phyloP scores from a whole-genome alignment of 2,113 vertebrate genomes.

The Harpagus bidentatus region DNA sequence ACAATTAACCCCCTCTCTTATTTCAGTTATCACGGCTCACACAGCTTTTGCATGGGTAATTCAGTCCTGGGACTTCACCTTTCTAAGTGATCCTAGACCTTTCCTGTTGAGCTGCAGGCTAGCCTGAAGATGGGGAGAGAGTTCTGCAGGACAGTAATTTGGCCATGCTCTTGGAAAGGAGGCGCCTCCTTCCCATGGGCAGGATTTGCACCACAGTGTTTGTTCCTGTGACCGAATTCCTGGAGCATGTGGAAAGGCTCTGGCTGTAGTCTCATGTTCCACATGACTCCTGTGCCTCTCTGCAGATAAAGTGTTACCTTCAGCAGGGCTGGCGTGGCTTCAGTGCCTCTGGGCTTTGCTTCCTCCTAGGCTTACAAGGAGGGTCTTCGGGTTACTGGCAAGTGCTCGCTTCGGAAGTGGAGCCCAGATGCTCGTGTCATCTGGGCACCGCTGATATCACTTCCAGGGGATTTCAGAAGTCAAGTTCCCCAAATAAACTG shows the following conservation, averaged over 20 bases:
- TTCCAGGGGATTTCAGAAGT: neutral
- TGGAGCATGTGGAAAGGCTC: neutral
- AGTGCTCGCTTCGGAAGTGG: neutral
- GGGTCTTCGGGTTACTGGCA: conserved; percentile 4
- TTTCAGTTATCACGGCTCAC: neutral
- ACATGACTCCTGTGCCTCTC: neutral
- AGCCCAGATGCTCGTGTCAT: neutral
- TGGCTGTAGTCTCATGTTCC: neutral
- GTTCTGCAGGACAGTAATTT: neutral
- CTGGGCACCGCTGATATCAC: neutral
- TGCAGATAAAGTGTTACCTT: neutral
- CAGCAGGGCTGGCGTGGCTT: neutral
- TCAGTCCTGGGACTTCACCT: neutral
- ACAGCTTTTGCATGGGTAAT: neutral
- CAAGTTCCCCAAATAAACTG: neutral
- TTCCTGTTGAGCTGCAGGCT: neutral
- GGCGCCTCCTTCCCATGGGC: neutral
- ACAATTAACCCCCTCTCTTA: neutral
- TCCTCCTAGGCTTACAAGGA: conserved; percentile 1
- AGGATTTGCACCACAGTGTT: conserved; percentile 6
- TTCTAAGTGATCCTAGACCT: neutral
- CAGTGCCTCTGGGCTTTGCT: neutral
- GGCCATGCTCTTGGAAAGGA: neutral
- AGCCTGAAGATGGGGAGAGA: neutral
- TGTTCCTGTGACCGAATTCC: conserved; percentile 14